phyloP scores from a whole-genome alignment of 1,140 invertebrate genomes.

The Aphis craccivora region DNA sequence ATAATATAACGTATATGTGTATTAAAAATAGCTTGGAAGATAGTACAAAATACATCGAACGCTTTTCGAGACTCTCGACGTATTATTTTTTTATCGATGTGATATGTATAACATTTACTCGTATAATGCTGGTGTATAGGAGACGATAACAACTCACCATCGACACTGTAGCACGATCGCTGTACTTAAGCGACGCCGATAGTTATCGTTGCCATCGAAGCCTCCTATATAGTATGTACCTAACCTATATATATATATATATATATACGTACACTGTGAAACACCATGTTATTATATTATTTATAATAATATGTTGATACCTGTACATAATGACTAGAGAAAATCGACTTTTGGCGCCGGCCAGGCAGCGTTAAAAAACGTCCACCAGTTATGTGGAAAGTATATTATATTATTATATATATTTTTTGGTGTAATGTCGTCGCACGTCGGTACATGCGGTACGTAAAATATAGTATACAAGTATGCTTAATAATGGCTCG shows the following conservation, averaged over 20 bases:
- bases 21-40: background rate
- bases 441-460: too few species aligned
- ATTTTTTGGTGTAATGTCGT: background rate
- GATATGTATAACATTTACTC: background rate
- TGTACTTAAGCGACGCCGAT: background rate
- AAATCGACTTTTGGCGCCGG: slow-evolving; percentile 42
- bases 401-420: background rate
- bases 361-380: background rate
- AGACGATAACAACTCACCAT: background rate
- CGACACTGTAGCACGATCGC: background rate
- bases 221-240: background rate
- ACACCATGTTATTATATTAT: background rate
- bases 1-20: background rate
- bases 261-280: background rate
- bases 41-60: background rate
- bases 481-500: background rate
- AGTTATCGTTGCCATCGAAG: background rate
- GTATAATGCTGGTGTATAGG: background rate
- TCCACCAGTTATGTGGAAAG: background rate
- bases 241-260: too few species aligned
- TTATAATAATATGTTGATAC: background rate
- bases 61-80: background rate
- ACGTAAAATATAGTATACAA: background rate
- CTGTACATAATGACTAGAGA: background rate
- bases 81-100: background rate